Conservation (phyloP, 2,888 invertebrate species). For the Phortica magna region DNA sequence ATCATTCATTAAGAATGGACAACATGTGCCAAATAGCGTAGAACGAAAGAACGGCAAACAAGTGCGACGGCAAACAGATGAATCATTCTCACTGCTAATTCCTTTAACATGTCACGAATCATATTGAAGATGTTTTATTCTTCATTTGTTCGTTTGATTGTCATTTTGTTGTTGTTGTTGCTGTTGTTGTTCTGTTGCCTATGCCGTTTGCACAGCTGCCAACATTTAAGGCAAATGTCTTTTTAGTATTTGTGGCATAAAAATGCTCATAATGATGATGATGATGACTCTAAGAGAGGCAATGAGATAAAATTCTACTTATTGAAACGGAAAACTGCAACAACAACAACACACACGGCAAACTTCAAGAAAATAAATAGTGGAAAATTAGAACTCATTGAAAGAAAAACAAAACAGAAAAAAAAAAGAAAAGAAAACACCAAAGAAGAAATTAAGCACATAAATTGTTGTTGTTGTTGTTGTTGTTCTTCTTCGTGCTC, state of each 20-base stretch:
- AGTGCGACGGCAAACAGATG: background rate
- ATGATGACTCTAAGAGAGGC: constrained; percentile 16
- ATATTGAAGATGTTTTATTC: constrained; percentile 72
- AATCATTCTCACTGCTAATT: constrained; percentile 54
- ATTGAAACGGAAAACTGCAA: background rate
- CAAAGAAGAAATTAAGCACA: constrained; percentile 61
- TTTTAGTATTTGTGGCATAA: background rate
- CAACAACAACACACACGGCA: background rate
- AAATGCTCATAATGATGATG: constrained; percentile 15
- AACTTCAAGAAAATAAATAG: constrained; percentile 13
- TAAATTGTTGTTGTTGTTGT: constrained; percentile 54
- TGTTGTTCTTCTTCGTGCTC: background rate
- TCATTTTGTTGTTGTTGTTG: background rate
- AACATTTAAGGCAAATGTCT: background rate
- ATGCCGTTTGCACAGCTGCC: constrained; percentile 27
- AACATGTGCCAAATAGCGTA: background rate
- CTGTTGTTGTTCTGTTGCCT: background rate
- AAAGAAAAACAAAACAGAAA: constrained; percentile 42
- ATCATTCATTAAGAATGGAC: background rate
- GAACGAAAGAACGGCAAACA: background rate
- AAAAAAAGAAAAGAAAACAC: background rate
- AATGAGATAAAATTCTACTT: constrained; percentile 19
- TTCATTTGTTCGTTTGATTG: background rate
- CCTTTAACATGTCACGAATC: constrained; percentile 76
- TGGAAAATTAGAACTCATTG: constrained; percentile 34